Evolutionary conservation across 2,888 invertebrate genomes (phyloP).

Genomic region (Lysandra coridon): DNA sequence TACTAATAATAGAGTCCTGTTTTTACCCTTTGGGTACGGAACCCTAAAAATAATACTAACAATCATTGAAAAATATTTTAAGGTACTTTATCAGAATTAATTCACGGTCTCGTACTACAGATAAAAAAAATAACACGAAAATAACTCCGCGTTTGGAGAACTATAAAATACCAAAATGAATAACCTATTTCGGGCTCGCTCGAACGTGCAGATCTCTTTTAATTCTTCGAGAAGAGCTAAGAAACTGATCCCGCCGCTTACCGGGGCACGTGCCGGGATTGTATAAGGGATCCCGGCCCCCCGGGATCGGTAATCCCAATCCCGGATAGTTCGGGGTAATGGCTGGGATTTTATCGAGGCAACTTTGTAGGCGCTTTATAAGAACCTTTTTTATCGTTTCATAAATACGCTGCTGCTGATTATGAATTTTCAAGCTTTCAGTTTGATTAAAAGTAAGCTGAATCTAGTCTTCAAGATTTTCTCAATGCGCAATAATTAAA

Average conservation of each 20-base stretch:
- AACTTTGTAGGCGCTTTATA: slow-evolving; percentile 40
- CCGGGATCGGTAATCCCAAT: slow-evolving; percentile 43
- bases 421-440: neutral
- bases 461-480: neutral
- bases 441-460: neutral
- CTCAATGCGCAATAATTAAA: neutral
- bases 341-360: slow-evolving; percentile 40
- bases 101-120: neutral
- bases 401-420: slow-evolving; percentile 36
- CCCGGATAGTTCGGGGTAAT: slow-evolving; percentile 43
- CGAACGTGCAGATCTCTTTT: slow-evolving; percentile 40
- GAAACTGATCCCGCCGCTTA: slow-evolving; percentile 43
- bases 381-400: slow-evolving; percentile 38
- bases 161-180: slow-evolving; percentile 12
- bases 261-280: slow-evolving; percentile 43
- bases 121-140: neutral
- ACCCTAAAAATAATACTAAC: no score
- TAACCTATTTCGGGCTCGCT: slow-evolving; percentile 25
- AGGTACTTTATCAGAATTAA: no score
- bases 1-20: no score
- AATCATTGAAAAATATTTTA: no score
- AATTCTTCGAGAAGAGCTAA: slow-evolving; percentile 42
- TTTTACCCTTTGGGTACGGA: no score
- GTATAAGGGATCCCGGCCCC: slow-evolving; percentile 38
- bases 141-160: neutral